Evolutionary conservation across 2,113 vertebrate species (phyloP), one percentile per base, ranked within the genome.

Genomic region (Chaenocephalus aceratus): DNA sequence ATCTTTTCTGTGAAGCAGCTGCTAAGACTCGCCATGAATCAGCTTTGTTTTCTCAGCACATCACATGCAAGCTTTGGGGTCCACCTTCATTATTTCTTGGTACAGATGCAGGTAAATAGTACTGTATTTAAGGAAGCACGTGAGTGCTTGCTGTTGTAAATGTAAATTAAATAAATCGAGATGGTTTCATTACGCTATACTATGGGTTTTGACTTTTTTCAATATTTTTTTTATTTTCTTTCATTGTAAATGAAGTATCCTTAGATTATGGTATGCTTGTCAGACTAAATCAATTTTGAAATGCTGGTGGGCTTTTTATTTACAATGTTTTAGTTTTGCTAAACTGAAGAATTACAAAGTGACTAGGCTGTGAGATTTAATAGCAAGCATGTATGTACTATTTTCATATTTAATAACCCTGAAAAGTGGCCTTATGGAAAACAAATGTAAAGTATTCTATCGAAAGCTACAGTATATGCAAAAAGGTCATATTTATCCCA

Each of bases 151-250:
- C 82, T 86, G 93, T 94, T 95, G 93, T 94, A 94, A 94, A 95
- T 94, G 85, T 75, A 89, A 41, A 82, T 87, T 88, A 74, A 95
- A 95, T 94, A 95, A 94, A 95, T 88, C 62, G 90, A 93, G 85
- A 90, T 71, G 59, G 90, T 91, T 88, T 91, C 87, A 87, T 85
- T 83, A 72, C 88, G 66, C 60, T 90, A 83, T 52, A 74, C 69
- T 75, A 68, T 76, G 83, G 80, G 80, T 83, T 88, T 56, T 80
- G 44, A 58, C 14, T 68, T 84, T 74, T 79, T 79, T 71, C 4
- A 62, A 59, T 64, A 26, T 26, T 26, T 26, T 26, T 26, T 26
- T 26, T 26, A 26, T 26, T 26, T 26, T 26, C 26, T 26, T 26
- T 26, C 26, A 26, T 26, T 26, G 26, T 26, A 26, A 26, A 26